These are phyloP conservation scores for Drosophila jambulina DNA, from an alignment of 1,140 invertebrate genomes.

Conservation along the genomic window DNA sequence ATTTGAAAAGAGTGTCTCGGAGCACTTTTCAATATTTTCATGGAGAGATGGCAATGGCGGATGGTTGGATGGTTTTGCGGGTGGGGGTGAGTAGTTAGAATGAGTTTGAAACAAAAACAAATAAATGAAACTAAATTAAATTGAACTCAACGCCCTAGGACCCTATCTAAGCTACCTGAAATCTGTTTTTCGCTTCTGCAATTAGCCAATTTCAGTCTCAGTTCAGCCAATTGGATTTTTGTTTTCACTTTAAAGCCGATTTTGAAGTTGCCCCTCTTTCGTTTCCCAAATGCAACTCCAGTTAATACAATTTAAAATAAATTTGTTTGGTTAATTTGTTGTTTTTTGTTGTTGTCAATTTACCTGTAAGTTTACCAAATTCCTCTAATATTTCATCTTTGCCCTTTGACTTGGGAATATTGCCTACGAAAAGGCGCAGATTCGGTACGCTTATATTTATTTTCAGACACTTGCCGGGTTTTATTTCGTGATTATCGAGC, in stretches of 20 bases:
- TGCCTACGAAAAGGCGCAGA: conserved; percentile 99
- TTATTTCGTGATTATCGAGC: conserved; percentile 99
- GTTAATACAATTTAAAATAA: conserved; percentile 71
- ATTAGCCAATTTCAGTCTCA: conserved; percentile 64
- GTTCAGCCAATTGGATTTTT: conserved; percentile 83
- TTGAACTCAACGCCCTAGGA: conserved; percentile 21
- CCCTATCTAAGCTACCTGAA: conserved; percentile 33
- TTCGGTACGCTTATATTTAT: conserved; percentile 99
- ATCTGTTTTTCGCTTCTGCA: conserved; percentile 8
- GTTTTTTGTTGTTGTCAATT: conserved; percentile 82
- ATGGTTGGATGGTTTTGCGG: conserved; percentile 39
- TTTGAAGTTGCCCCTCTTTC: conserved; percentile 38
- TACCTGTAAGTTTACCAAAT: conserved; percentile 99
- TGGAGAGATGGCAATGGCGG: conserved; percentile 55
- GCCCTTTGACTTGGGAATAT: conserved; percentile 99
- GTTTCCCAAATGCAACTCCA: conserved; percentile 31
- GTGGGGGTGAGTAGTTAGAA: conserved; percentile 45
- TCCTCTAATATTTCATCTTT: conserved; percentile 99
- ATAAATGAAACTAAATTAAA: conserved; percentile 22
- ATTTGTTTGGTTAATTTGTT: conserved; percentile 86
- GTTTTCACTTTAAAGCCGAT: conserved; percentile 81
- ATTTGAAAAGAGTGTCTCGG: conserved; percentile 80
- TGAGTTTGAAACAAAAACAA: conserved; percentile 40
- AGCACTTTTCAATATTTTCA: conserved; percentile 42
- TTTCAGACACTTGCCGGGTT: conserved; percentile 99